phyloP scores from a whole-genome alignment of 2,797 vertebrate genomes.

The Ataeniobius toweri region DNA sequence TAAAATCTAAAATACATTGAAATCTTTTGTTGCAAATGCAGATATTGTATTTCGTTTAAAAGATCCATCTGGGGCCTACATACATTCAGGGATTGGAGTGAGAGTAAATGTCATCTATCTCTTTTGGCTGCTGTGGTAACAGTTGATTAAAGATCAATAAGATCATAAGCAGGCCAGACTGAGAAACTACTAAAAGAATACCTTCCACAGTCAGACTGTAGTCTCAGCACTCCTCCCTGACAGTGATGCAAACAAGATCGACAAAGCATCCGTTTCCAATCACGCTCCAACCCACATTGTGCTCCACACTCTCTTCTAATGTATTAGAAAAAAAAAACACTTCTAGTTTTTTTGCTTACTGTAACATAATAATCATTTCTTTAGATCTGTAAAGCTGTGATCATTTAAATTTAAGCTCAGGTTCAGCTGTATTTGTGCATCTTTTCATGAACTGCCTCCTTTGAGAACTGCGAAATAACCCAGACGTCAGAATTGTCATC shows the following conservation, averaged over 20 bases:
- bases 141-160: background rate
- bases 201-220: background rate
- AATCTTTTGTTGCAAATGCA: too few species aligned
- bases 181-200: too few species aligned
- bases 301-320: background rate
- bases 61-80: background rate
- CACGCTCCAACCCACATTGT: too few species aligned
- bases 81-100: background rate
- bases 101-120: background rate
- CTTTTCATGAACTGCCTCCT: background rate
- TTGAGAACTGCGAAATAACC: background rate
- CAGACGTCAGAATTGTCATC: background rate
- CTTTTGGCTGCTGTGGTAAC: background rate
- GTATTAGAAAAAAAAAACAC: background rate
- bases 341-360: background rate
- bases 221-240: background rate
- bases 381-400: background rate
- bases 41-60: background rate
- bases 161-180: too few species aligned
- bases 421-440: background rate
- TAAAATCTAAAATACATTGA: background rate
- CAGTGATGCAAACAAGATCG: background rate
- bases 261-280: too few species aligned
- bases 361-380: background rate
- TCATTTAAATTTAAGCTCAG: background rate